phyloP scores from a whole-genome alignment of 2,888 invertebrate genomes.

The Erebia aethiops region DNA sequence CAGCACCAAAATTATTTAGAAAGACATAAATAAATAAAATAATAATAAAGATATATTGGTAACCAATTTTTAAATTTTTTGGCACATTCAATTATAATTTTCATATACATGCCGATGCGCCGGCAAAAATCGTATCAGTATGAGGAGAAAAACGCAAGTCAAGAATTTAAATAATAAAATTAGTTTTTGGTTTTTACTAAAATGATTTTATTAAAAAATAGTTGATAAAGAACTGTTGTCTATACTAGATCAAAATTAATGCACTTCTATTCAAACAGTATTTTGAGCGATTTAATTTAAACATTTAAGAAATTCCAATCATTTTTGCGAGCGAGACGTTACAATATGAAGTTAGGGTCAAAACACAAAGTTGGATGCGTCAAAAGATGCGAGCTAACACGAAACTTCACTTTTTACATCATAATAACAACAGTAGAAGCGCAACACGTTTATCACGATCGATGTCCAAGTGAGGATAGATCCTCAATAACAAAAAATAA shows the following conservation, averaged over 20 bases:
- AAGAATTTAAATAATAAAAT: conserved; percentile 1
- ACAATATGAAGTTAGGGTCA: too few species aligned
- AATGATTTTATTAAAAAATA: not conserved
- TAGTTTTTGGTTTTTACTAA: not conserved
- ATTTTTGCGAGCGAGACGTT: not conserved
- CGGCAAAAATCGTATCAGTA: not conserved
- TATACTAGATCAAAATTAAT: not conserved
- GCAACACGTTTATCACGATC: too few species aligned
- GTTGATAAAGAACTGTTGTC: not conserved
- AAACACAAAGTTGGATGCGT: too few species aligned
- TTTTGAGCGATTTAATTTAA: conserved; percentile 42
- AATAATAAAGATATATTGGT: conserved; percentile 3
- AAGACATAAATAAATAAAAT: conserved; percentile 9
- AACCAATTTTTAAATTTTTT: conserved; percentile 22
- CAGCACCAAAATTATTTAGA: conserved; percentile 13
- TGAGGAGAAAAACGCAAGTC: too few species aligned
- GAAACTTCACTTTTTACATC: too few species aligned
- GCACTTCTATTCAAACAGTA: conserved; percentile 16
- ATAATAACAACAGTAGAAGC: too few species aligned
- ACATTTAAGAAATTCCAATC: conserved; percentile 27
- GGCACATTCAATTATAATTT: conserved; percentile 11
- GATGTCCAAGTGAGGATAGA: too few species aligned
- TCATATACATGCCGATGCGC: not conserved
- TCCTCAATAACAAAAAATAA: too few species aligned
- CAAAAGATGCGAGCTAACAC: too few species aligned